Conservation (phyloP, 2,797 vertebrate species). For the Manis pentadactyla region DNA sequence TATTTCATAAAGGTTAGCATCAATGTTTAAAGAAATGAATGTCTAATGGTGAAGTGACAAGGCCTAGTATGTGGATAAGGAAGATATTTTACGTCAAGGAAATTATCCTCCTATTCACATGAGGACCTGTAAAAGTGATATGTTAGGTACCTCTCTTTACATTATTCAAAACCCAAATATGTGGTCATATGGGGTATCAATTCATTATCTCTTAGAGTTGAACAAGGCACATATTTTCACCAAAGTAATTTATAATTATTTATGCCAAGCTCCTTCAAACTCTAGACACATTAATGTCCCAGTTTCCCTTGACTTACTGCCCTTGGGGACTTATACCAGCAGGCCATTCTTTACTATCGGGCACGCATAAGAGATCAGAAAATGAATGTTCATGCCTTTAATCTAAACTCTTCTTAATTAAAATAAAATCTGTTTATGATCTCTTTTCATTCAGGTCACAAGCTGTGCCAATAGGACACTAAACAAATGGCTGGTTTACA, state of each 20-base stretch:
- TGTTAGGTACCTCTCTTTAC: neutral
- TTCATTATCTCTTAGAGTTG: neutral
- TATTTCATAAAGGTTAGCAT: neutral
- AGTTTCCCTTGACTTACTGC: neutral
- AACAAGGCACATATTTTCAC: conserved; percentile 32
- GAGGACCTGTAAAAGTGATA: conserved; percentile 18
- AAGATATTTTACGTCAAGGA: neutral
- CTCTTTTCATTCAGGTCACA: neutral
- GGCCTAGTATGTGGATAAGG: neutral
- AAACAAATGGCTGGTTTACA: neutral
- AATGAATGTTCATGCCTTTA: neutral
- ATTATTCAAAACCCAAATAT: conserved; percentile 35
- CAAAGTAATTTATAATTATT: conserved; percentile 46
- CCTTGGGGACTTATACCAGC: neutral
- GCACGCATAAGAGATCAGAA: neutral
- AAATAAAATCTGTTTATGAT: conserved; percentile 32
- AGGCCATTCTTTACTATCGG: neutral
- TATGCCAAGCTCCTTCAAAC: conserved; percentile 30
- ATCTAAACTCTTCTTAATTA: conserved; percentile 55
- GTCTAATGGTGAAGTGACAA: conserved; percentile 32
- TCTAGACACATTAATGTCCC: neutral
- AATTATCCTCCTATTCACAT: neutral
- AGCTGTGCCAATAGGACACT: neutral
- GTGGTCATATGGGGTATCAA: neutral
- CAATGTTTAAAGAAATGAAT: neutral